Conservation (phyloP, 2,113 vertebrate genomes). For the Salvator merianae region DNA sequence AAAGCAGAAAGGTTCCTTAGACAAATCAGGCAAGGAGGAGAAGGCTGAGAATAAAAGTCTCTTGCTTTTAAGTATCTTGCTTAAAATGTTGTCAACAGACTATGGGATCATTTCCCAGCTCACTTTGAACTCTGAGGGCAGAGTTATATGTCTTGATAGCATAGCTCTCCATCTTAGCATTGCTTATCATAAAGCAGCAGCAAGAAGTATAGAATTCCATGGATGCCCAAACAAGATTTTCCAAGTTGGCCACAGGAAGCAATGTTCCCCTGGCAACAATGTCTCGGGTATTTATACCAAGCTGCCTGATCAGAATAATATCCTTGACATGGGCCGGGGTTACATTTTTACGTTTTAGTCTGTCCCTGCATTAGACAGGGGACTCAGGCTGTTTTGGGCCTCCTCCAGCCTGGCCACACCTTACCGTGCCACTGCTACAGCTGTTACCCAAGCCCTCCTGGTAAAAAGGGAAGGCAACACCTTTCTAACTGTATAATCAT, state of each 20-base stretch:
- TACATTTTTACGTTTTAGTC: too few relatives aligned
- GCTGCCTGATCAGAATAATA: neutral
- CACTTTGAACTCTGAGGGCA: conserved; percentile 54
- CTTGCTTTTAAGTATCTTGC: conserved; percentile 32
- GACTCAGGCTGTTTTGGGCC: too few relatives aligned
- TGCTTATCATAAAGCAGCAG: conserved; percentile 64
- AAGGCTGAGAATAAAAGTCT: conserved; percentile 56
- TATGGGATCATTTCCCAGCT: conserved; percentile 62
- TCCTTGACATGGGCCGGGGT: neutral
- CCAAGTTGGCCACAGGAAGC: conserved; percentile 51
- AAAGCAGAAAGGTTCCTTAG: conserved; percentile 66
- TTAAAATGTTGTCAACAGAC: conserved; percentile 44
- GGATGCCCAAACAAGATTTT: conserved; percentile 70
- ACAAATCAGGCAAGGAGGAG: conserved; percentile 43
- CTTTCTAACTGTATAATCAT: too few relatives aligned
- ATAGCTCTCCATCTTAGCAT: conserved; percentile 62
- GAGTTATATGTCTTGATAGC: conserved; percentile 54
- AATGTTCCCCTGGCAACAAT: conserved; percentile 27
- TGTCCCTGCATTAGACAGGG: too few relatives aligned
- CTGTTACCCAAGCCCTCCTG: too few relatives aligned
- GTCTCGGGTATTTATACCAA: neutral
- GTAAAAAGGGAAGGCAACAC: too few relatives aligned
- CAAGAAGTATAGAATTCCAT: conserved; percentile 68
- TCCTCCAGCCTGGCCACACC: too few relatives aligned
- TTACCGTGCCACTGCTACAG: too few relatives aligned